Evolutionary conservation across 2,797 vertebrate species (phyloP).

Genomic region (Caiman crocodilus): DNA sequence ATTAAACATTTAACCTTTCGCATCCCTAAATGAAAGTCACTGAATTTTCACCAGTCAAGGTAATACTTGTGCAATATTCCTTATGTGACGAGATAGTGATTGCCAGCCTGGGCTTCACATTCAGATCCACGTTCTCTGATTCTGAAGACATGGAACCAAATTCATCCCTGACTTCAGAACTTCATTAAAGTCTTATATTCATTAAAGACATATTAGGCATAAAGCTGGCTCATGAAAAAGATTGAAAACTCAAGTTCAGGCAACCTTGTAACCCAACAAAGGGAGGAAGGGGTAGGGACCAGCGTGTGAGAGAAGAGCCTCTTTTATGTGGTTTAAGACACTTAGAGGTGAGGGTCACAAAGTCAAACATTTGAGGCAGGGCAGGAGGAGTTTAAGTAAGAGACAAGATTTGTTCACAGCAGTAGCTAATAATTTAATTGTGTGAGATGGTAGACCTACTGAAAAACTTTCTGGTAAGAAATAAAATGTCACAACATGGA

Average conservation of each 20-base stretch:
- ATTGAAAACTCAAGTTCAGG: not conserved
- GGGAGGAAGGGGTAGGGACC: not conserved
- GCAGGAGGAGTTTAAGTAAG: not conserved
- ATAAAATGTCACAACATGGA: rapidly evolving
- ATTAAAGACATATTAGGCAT: not conserved
- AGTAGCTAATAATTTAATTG: not conserved
- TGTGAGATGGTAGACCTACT: not conserved
- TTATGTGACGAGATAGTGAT: not conserved
- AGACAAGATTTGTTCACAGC: not conserved
- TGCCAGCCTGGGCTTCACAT: not conserved
- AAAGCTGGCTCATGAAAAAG: not conserved
- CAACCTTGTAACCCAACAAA: not conserved
- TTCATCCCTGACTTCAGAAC: not conserved
- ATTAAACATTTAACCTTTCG: too few species aligned
- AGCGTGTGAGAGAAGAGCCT: not conserved
- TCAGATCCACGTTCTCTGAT: not conserved
- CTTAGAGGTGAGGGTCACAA: not conserved
- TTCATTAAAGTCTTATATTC: not conserved
- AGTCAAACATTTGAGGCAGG: not conserved
- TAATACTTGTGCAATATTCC: not conserved
- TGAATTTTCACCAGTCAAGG: not conserved
- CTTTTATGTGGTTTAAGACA: not conserved
- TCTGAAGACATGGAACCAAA: not conserved
- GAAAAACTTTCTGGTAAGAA: not conserved
- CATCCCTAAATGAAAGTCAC: not conserved